Base-by-base conservation (phyloP, 2,888 invertebrate species). In the Andrena bicolor region DNA sequence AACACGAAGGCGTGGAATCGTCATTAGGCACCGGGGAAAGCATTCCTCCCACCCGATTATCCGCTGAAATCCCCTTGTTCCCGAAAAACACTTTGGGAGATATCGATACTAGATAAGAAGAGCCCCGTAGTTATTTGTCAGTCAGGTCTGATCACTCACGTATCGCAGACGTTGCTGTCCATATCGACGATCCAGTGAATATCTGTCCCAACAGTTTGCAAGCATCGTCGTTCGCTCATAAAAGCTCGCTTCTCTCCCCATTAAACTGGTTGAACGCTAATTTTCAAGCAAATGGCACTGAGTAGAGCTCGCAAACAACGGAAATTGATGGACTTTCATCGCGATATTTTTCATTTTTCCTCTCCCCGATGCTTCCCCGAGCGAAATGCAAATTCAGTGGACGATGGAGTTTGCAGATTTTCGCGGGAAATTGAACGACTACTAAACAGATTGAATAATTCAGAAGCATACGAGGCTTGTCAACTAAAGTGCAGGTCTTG, bases 401-500 rank as follows among this genome's bases (percentile, higher is more conserved):
- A 16, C 72, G 51, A 20, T 8, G n/a, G 35, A 35, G n/a, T 64
- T n/a, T 60, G 68, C 32, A 60, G 32, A 28, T 60, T 61, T 63
- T 28, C 60, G 8, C 56, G 51, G 58, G 30, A 56, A 64, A 26
- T 64, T 28, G 41, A 32, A 41, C 49, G 53, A 63, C 30, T 13
- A 35, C 23, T 1, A 26, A n/a, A 1, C 41, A 35, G 41, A 20
- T 60, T 70, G 70, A 70, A 60, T 70, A 75, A 79, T 79, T 73
- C 79, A 23, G 64, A 58, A 41, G 69, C 35, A 26, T 41, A 16
- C 35, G 26, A 23, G 58, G 2, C 7, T 26, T n/a, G 53, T 5
- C 23, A 60, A 70, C 48, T 16, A 56, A 32, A 69, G n/a, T 13
- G 23, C 10, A 10, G 8, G 10, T 26, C 10, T 23, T 3, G 23